These are phyloP conservation scores for Anthoscopus minutus DNA, from an alignment of 2,113 vertebrate species.

Conservation along the genomic window DNA sequence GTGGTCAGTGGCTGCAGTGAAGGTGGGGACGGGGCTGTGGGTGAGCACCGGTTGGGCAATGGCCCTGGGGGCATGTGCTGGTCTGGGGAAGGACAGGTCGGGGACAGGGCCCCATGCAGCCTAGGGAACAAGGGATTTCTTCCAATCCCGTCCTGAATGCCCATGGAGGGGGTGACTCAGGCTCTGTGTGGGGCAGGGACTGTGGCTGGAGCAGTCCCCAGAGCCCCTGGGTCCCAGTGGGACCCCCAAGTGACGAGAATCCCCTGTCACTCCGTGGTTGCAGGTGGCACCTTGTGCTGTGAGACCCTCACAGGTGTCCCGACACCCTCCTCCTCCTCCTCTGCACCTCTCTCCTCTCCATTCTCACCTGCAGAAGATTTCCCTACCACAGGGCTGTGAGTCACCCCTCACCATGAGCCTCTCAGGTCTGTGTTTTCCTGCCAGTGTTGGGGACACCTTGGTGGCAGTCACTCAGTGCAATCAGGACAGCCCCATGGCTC, in stretches of 20 bases:
- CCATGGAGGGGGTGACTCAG: not conserved
- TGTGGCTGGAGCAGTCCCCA: not conserved
- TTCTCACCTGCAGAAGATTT: not conserved
- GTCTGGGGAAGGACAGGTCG: rapidly evolving
- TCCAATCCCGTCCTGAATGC: not conserved
- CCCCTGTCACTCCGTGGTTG: rapidly evolving
- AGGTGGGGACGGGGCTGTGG: rapidly evolving
- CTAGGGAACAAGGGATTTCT: not conserved
- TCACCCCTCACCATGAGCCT: not conserved
- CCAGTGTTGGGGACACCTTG: not conserved
- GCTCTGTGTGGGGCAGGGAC: not conserved
- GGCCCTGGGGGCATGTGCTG: not conserved
- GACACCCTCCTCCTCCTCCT: not conserved
- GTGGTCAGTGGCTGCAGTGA: rapidly evolving
- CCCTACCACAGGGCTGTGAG: rapidly evolving
- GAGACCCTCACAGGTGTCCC: rapidly evolving
- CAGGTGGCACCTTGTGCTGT: not conserved
- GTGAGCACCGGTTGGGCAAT: rapidly evolving
- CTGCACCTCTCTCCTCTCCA: not conserved
- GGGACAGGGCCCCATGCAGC: not conserved
- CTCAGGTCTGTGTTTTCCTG: too few species aligned
- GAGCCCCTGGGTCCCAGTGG: not conserved
- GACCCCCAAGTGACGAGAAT: not conserved
- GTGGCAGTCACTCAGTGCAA: not conserved
- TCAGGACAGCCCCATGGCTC: not conserved